Conservation (phyloP, 2,888 invertebrate species). For the Drosophila falleni region DNA sequence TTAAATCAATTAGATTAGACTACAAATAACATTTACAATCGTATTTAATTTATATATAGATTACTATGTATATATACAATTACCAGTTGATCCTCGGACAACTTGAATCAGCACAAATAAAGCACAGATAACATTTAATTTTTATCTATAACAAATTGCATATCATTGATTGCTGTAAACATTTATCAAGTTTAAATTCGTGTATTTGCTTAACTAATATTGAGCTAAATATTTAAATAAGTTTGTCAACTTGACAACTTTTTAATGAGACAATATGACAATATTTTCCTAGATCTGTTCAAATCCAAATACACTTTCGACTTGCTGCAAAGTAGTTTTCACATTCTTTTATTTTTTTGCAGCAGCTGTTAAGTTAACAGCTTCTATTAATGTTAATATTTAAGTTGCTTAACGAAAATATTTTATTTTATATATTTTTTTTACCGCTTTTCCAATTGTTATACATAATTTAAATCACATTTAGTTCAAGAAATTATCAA, state of each 20-base stretch:
- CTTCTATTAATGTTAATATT: background rate
- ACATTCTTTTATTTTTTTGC: background rate
- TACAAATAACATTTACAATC: constrained; percentile 5
- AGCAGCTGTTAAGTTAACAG: constrained; percentile 1
- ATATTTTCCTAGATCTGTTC: constrained; percentile 25
- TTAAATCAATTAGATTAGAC: constrained; percentile 19
- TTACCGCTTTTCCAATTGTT: too few species aligned
- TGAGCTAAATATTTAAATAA: constrained; percentile 22
- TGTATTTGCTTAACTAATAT: constrained; percentile 44
- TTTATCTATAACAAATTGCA: constrained; percentile 16
- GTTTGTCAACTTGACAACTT: constrained; percentile 25
- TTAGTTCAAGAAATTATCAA: background rate
- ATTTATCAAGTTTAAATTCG: constrained; percentile 60
- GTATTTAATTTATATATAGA: constrained; percentile 24
- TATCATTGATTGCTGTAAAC: constrained; percentile 41
- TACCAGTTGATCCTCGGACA: constrained; percentile 15
- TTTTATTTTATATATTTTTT: background rate
- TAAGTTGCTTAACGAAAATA: background rate
- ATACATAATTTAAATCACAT: background rate
- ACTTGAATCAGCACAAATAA: constrained; percentile 26
- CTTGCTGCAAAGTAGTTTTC: background rate
- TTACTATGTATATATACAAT: constrained; percentile 15
- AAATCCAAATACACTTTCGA: constrained; percentile 9
- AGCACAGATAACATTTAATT: constrained; percentile 34
- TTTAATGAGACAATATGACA: constrained; percentile 26